Conservation (phyloP, 2,888 invertebrate species). For the Ceramica pisi region DNA sequence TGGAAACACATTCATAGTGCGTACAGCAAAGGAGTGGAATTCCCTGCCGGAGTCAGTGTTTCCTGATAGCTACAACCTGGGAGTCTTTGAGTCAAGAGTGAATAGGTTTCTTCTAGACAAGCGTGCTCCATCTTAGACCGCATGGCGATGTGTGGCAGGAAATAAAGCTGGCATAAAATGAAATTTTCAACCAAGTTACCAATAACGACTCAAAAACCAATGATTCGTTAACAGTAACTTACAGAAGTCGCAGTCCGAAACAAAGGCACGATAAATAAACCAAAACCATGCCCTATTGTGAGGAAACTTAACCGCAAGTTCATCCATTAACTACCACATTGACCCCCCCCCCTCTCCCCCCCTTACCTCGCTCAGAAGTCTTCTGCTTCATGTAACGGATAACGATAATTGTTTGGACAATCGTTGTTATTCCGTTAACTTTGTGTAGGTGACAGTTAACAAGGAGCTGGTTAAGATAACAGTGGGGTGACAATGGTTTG, state of each 20-base stretch:
- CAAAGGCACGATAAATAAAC: slow-evolving; percentile 25
- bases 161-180: not conserved
- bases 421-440: slow-evolving; percentile 60
- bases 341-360: not conserved
- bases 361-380: slow-evolving; percentile 19
- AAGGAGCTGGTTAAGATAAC: slow-evolving; percentile 49
- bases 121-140: too few relatives aligned
- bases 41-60: too few relatives aligned
- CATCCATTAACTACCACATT: slow-evolving; percentile 44
- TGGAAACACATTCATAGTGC: too few relatives aligned
- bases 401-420: slow-evolving; percentile 68
- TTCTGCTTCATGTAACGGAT: slow-evolving; percentile 64
- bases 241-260: not conserved
- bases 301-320: slow-evolving; percentile 48
- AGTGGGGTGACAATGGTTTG: slow-evolving; percentile 18
- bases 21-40: too few relatives aligned
- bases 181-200: not conserved
- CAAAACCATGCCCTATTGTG: slow-evolving; percentile 26
- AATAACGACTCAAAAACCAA: not conserved
- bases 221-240: not conserved
- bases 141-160: too few relatives aligned
- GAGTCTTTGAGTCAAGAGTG: too few relatives aligned
- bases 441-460: slow-evolving; percentile 61
- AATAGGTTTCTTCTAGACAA: too few relatives aligned
- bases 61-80: too few relatives aligned